A percentile compares a stretch with the other conserved stretches of the same genome.
Conservation (phyloP, 2,113 vertebrate genomes). For the Salvelinus namaycush region DNA sequence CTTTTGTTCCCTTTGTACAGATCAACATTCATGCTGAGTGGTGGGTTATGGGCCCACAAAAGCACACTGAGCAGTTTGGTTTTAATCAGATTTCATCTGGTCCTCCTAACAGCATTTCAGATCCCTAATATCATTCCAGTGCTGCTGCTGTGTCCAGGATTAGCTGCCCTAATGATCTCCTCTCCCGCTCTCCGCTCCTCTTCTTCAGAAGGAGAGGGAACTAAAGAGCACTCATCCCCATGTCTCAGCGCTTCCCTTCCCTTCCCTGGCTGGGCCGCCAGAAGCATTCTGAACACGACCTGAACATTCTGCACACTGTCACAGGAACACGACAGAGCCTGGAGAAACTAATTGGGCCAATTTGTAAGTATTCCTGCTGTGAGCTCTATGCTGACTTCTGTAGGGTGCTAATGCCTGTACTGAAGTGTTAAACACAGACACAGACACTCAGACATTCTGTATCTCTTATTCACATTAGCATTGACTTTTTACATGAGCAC, state of each 20-base stretch:
- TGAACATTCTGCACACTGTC: constrained; percentile 19
- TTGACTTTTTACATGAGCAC: background rate
- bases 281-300: constrained; percentile 31
- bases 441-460: background rate
- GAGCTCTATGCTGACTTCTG: constrained; percentile 37
- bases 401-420: constrained; percentile 29
- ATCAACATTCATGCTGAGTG: constrained; percentile 79
- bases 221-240: constrained; percentile 26
- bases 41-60: constrained; percentile 66
- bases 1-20: constrained; percentile 73
- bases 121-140: constrained; percentile 76
- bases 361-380: constrained; percentile 58
- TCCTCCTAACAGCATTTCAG: constrained; percentile 73
- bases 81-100: constrained; percentile 78
- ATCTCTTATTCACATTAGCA: constrained; percentile 2
- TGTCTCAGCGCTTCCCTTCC: constrained; percentile 27
- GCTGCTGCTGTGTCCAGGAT: constrained; percentile 69
- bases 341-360: constrained; percentile 59
- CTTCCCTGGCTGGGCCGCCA: constrained; percentile 28
- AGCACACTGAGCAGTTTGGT: constrained; percentile 74
- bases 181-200: constrained; percentile 40
- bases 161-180: constrained; percentile 73
- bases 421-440: constrained; percentile 2
- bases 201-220: constrained; percentile 40
- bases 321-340: constrained; percentile 25